A percentile compares a stretch with the other conserved stretches of the same genome.
These are phyloP conservation scores for Ferdinandea cuprea DNA, from an alignment of 2,888 invertebrate species.

Conservation along the genomic window DNA sequence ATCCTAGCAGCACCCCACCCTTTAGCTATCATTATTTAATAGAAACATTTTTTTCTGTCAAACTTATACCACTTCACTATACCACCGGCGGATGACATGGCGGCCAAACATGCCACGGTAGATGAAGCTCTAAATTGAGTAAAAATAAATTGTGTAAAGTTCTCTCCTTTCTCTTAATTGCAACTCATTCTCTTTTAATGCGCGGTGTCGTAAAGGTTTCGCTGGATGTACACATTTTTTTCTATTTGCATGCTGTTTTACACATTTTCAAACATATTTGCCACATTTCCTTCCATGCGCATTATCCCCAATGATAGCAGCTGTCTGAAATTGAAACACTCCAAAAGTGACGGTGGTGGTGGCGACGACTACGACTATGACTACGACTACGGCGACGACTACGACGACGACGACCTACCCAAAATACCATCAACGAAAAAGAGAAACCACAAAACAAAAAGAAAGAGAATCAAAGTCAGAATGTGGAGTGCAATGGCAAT, in stretches of 20 bases:
- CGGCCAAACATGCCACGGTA: slow-evolving; percentile 6
- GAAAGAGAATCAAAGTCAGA: slow-evolving; percentile 48
- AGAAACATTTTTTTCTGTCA: slow-evolving; percentile 53
- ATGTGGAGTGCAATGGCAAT: slow-evolving; percentile 35
- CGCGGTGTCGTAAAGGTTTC: slow-evolving; percentile 12
- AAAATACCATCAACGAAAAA: slow-evolving; percentile 60
- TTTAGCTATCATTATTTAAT: slow-evolving; percentile 39
- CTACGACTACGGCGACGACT: slow-evolving; percentile 43
- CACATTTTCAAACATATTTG: slow-evolving; percentile 20
- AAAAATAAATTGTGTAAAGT: slow-evolving; percentile 58
- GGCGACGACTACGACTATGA: slow-evolving; percentile 19
- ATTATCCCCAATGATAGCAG: slow-evolving; percentile 65
- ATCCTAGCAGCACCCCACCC: slow-evolving; percentile 48
- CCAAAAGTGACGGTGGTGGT: slow-evolving; percentile 35
- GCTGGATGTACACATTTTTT: no score
- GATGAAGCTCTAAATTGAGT: slow-evolving; percentile 60
- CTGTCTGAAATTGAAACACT: slow-evolving; percentile 66
- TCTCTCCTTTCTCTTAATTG: slow-evolving; percentile 68
- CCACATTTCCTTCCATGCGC: slow-evolving; percentile 70
- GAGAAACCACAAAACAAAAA: slow-evolving; percentile 67
- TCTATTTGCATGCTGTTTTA: slow-evolving; percentile 53
- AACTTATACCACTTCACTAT: slow-evolving; percentile 51
- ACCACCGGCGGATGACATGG: slow-evolving; percentile 19
- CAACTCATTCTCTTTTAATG: slow-evolving; percentile 56
- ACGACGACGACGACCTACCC: slow-evolving; percentile 65